A percentile compares a stretch with the other conserved stretches of the same genome.
Conservation (phyloP, 2,113 vertebrate species). For the Apteryx mantelli region DNA sequence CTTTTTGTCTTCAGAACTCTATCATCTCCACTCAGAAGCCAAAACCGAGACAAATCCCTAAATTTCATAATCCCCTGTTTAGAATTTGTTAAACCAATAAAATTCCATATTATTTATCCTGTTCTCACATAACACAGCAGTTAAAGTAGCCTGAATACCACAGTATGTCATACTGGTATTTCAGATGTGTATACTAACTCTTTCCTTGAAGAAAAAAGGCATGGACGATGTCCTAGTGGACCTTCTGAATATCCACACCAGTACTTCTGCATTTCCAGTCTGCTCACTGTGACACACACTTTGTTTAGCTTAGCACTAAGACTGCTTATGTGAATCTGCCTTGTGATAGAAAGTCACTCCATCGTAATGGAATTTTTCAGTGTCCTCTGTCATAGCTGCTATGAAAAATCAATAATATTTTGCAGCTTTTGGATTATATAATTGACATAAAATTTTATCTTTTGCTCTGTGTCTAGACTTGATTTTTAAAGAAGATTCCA, state of each 20-base stretch:
- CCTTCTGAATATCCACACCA: not conserved
- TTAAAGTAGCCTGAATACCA: not conserved
- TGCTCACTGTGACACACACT: rapidly evolving
- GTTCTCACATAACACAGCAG: not conserved
- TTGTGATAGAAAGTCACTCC: not conserved
- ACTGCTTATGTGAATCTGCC: not conserved
- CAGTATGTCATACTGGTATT: not conserved
- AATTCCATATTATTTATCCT: not conserved
- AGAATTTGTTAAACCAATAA: not conserved
- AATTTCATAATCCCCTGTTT: not conserved
- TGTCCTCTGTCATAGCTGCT: not conserved
- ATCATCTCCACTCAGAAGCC: not conserved
- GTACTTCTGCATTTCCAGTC: not conserved
- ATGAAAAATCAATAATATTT: constrained; percentile 5
- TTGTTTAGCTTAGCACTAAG: not conserved
- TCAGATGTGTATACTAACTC: not conserved
- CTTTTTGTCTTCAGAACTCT: not conserved
- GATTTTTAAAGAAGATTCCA: constrained; percentile 32
- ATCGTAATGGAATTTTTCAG: constrained; percentile 3
- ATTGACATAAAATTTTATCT: constrained; percentile 19
- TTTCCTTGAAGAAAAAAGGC: not conserved
- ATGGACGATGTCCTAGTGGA: not conserved
- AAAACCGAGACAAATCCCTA: not conserved
- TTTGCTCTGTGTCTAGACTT: constrained; percentile 17
- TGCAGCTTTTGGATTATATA: not conserved